Base-by-base conservation (phyloP, 37 sponge, comb jelly and placozoan genomes). In the Agelas oroides region DNA sequence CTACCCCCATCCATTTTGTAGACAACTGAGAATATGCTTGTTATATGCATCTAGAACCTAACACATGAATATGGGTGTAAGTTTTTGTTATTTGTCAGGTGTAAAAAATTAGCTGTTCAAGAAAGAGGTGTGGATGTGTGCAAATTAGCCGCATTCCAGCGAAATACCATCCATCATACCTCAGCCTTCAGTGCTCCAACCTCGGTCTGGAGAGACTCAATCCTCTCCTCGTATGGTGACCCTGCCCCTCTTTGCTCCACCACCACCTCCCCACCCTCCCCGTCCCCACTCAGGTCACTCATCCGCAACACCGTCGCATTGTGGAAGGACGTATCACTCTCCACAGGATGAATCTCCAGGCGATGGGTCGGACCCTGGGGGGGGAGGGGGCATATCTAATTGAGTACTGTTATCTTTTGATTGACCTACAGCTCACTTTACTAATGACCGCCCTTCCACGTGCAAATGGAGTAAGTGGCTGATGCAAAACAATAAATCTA, bases 361-460 rank as follows among this genome's bases (percentile, higher is more conserved):
- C 93, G 94, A 65, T 95, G 95, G 53, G 95, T 78, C 16, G 87
- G 82, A 71, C 95, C 90, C 95, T 95, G 67, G 0, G 5, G 70
- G 37, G 8, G 36, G 28, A 6, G 2, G 62, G 11, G 27, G 14
- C 25, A 25, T 2, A 25, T 23, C 5, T 23, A 14, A 5, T 6
- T 61, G 58, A 56, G 17, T 56, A 19, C 17, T 56, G 58, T 19
- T 56, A 18, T 56, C 17, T 56, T 18, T 18, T 56, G 58, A 56
- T 56, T 56, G 58, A 56, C 18, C 18, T 19, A 18, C 18, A 18
- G 18, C 17, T 18, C 18, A 18, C 18, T 18, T 56, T 15, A 56
- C 18, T 56, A 15, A 56, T 56, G 58, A 56, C 17, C 17, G 15
- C 17, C 18, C 58, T 56, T 18, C 58, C 18, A 56, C 15, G 58